phyloP scores from a whole-genome alignment of 2,797 vertebrate genomes.

The Myotis pilosus region DNA sequence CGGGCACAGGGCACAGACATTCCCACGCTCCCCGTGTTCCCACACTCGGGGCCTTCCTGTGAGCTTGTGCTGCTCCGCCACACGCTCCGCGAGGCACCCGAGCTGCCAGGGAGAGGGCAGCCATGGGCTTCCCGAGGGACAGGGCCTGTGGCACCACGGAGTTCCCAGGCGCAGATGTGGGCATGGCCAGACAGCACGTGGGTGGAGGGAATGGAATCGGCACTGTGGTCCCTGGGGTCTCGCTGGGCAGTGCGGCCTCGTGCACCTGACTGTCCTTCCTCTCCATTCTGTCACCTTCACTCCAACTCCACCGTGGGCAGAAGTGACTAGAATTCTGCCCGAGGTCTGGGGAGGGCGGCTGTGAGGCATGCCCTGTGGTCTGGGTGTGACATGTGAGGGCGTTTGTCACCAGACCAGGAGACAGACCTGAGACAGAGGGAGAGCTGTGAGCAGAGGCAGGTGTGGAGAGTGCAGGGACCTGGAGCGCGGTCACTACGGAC shows the following conservation, averaged over 20 bases:
- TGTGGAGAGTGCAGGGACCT: background rate
- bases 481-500: background rate
- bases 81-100: background rate
- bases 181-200: rapidly evolving
- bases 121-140: background rate
- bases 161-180: background rate
- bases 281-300: background rate
- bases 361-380: background rate
- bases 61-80: no score
- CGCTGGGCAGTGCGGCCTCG: rapidly evolving
- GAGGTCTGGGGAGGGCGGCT: background rate
- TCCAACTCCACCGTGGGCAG: background rate
- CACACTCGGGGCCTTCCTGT: background rate
- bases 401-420: background rate
- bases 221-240: background rate
- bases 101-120: background rate
- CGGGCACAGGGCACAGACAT: background rate
- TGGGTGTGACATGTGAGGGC: background rate
- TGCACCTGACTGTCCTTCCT: background rate
- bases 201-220: background rate
- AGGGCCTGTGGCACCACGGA: no score
- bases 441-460: background rate
- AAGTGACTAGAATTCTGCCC: background rate
- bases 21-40: background rate
- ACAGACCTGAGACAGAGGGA: background rate